These are phyloP conservation scores for Triplophysa rosa DNA, from an alignment of 2,113 vertebrate species.

Conservation along the genomic window DNA sequence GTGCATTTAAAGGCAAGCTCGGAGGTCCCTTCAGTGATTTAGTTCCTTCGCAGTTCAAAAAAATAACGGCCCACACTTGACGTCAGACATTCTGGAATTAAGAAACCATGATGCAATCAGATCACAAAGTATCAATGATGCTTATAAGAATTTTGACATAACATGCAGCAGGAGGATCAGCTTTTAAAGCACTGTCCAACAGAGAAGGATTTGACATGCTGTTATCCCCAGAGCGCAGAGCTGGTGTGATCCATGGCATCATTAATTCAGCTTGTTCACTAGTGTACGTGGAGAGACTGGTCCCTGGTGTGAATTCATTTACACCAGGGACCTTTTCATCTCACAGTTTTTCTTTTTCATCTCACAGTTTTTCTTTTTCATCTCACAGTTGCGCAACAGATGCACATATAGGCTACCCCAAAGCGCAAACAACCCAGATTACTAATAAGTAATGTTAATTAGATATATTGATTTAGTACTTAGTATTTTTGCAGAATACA, in stretches of 20 bases:
- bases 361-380: neutral
- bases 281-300: neutral
- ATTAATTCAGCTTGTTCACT: slow-evolving; percentile 14
- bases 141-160: slow-evolving; percentile 15
- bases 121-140: neutral
- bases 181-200: neutral
- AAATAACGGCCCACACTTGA: neutral
- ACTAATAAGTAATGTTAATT: neutral
- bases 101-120: neutral
- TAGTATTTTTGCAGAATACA: neutral
- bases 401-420: neutral
- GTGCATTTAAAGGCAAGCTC: neutral
- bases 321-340: no score
- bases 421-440: slow-evolving; percentile 4
- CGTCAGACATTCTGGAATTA: slow-evolving; percentile 10
- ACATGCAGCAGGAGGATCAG: neutral
- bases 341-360: no score
- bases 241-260: neutral
- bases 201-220: slow-evolving; percentile 11
- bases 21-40: neutral
- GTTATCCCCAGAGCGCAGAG: neutral
- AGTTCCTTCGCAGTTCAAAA: neutral
- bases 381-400: slow-evolving; percentile 1
- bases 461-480: neutral
- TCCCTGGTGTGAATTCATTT: neutral